Evolutionary conservation across 2,888 invertebrate species (phyloP), one percentile per base, ranked within the genome.

Genomic region (Netelia fuscicornis): DNA sequence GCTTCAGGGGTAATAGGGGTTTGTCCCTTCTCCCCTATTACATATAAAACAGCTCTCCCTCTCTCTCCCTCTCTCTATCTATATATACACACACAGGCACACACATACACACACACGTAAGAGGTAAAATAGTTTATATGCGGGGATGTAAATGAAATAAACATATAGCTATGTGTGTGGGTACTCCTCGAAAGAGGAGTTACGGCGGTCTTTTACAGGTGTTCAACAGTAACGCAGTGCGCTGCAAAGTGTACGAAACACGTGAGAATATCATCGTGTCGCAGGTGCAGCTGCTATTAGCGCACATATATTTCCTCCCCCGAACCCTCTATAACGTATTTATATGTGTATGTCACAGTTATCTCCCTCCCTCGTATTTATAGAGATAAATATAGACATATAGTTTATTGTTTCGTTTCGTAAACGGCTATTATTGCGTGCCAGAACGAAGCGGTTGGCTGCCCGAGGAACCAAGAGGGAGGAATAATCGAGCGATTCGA

Each of bases 201-300:
- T 58, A 68, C 84, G 83, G 84, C 81, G 79, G 84, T 82, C 30
- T 30, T 90, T 90, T 92, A 92, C 92, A 92, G 92, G 92, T 92
- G 92, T 91, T 90, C 88, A 75, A 78, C 86, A 83, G 87, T 85
- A 81, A 83, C 83, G 87, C 88, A 84, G 64, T 65, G 42, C 54
- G 30, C 17, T 62, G 37, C 37, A 64, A 75, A 76, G 64, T 64
- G 79, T 75, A 79, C 65, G 60, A 85, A 78, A 86, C 91, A 91
- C 93, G 92, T 93, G 93, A 92, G 93, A 93, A 93, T 91, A 85
- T 79, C 25, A 76, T 23, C 75, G 90, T 90, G 90, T 90, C 91
- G 91, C 93, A 93, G 93, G 93, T 93, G 93, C 88, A 90, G 88
- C 87, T 80, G 82, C 58, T 68, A 83, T 86, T 85, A 83, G 74